phyloP scores from a whole-genome alignment of 2,888 invertebrate genomes.

The Drosophila algonquin region DNA sequence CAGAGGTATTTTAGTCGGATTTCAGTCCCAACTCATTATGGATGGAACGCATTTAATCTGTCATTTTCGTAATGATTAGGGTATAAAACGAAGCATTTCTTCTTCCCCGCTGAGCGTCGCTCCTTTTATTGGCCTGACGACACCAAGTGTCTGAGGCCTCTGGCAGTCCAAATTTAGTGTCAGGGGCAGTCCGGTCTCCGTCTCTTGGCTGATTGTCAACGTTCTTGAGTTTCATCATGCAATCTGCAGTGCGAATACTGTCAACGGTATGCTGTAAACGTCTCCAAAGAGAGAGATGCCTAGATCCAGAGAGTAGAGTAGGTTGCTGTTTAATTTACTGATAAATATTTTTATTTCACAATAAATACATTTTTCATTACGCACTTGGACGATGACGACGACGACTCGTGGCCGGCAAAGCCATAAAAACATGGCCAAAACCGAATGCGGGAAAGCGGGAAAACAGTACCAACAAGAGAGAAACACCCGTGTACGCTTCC shows the following conservation, averaged over 20 bases:
- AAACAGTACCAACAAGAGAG: not conserved
- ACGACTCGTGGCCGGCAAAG: slow-evolving; percentile 50
- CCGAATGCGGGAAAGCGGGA: not conserved
- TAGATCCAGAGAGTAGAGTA: slow-evolving; percentile 29
- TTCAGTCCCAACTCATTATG: slow-evolving; percentile 14
- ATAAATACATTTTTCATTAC: slow-evolving; percentile 73
- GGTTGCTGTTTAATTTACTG: slow-evolving; percentile 74
- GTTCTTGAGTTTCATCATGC: slow-evolving; percentile 58
- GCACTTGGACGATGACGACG: slow-evolving; percentile 56
- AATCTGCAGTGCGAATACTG: slow-evolving; percentile 40
- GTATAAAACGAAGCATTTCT: not conserved
- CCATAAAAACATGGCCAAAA: slow-evolving; percentile 67
- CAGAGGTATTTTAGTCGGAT: not conserved
- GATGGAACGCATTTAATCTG: slow-evolving; percentile 16
- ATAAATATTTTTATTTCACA: slow-evolving; percentile 76
- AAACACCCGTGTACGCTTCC: slow-evolving; percentile 27
- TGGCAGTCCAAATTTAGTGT: slow-evolving; percentile 36
- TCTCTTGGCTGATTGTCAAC: slow-evolving; percentile 24
- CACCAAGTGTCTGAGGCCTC: slow-evolving; percentile 8
- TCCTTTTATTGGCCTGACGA: slow-evolving; percentile 26
- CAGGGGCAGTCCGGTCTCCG: slow-evolving; percentile 10
- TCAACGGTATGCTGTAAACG: not conserved
- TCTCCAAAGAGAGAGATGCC: not conserved
- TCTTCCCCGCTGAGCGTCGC: slow-evolving; percentile 26
- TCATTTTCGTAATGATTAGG: slow-evolving; percentile 23